Base-by-base conservation (phyloP, 2,888 invertebrate species). In the Lordiphosa andalusiaca region DNA sequence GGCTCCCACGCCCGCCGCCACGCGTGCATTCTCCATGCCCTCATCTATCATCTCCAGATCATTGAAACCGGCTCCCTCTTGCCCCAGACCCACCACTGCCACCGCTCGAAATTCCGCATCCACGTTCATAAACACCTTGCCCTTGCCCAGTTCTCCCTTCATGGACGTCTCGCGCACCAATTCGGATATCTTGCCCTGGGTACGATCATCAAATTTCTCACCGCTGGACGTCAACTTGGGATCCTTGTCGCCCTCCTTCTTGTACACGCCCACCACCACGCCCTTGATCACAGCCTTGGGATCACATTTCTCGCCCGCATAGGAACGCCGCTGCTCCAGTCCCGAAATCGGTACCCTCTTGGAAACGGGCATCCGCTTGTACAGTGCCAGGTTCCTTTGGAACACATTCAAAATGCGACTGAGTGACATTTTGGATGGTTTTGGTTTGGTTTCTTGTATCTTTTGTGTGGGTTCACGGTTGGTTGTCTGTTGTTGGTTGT, bases 61-160 rank as follows among this genome's bases (percentile, higher is more conserved):
- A 87, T 94, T 92, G 71, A 92, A 91, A 6, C 92, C 92, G 46
- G 90, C 90, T 37, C 91, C 91, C 62, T 91, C 91, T 50, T 91
- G 91, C 0, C 95, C 95, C 7, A 95, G 87, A 16, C 93, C 93
- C 56, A 94, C 93, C 4, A 95, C 91, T 4, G 93, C 93, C 0
- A 95, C 90, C 3, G 92, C 90, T 71, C 91, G 90, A 73, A 90
- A 93, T 51, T 92, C 92, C 3, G 89, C 83, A 68, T 92, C 92
- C 41, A 93, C 86, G 67, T 92, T 92, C 85, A 92, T 92, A 68
- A 93, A 93, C 3, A 93, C 87, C 66, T 73, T 81, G 0, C 88
- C 88, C 49, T 75, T 78, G 38, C 88, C 89, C 25, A 89, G 67
- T 0, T 65, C 58, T 1, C 90, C 90, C 2, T 51, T 67, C 16